Evolutionary conservation across 2,888 invertebrate genomes (phyloP), one percentile per base, ranked within the genome.

Genomic region (Euplagia quadripunctaria): DNA sequence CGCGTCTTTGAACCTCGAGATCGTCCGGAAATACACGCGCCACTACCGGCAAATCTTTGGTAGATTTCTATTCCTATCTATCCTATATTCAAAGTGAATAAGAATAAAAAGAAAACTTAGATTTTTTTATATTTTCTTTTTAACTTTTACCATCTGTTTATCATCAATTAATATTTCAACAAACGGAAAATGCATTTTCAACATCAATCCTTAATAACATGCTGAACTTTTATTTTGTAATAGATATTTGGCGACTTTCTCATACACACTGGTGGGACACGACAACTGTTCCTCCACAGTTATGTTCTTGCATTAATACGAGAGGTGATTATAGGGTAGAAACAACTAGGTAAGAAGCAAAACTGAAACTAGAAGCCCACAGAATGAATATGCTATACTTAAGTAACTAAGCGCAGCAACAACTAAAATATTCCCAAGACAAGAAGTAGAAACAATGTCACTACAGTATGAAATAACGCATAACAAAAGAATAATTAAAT

Each of bases 401-500:
- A 31, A 31, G 31, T 31, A 31, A 31, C 31, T 31, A 31, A 31
- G 31, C 31, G 31, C 31, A 49, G 51, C 20, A 12, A 42, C 31
- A 55, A 16, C 6, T 42, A 64, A 58, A 55, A 68, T 20, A n/a
- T 70, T 70, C 63, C 70, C 58, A 71, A 64, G 64, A 71, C 51
- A 64, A 67, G 31, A 67, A 68, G 31, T 55, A 67, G 46, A 70
- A 73, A 73, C 52, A 64, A 49, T 46, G 55, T 71, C 46, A 52
- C 31, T 52, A 64, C 43, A 67, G 42, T 63, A 46, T 12, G 17
- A 58, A 68, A 70, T 51, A 51, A 67, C 49, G 66, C 70, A 64
- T 64, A 71, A 68, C 64, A 43, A 64, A 70, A 58, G 58, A 55
- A 20, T 51, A 74, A 74, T 67, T 63, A 68, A 46, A 46, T 31